Base-by-base conservation (phyloP, 2,888 invertebrate species). In the Diarsia mendica region DNA sequence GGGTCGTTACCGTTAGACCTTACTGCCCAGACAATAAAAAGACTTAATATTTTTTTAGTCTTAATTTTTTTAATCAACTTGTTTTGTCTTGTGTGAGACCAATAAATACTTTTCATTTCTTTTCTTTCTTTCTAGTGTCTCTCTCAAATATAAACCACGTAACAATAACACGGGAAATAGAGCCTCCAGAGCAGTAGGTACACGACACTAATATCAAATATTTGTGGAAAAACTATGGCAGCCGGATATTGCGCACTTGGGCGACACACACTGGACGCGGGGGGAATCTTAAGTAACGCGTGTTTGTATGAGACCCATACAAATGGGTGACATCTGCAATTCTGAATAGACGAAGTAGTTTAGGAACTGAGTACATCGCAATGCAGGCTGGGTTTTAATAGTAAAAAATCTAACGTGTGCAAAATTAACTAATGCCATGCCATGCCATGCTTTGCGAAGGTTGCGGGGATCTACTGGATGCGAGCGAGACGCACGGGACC, bases 181-280 rank as follows among this genome's bases (percentile, higher is more conserved):
- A 13, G 15, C 5, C 55, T 39, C 28, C 13, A n/a, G 6, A n/a
- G 18, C 13, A 15, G 33, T 44, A 28, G 10, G 2, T 48, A 71
- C 66, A 49, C 51, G 64, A 77, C 15, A 60, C 39, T 51, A 65
- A 65, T 77, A 61, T 66, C 23, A 78, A 77, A 79, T 72, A 67
- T 77, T 75, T 23, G 58, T 66, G 51, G 44, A 48, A 67, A 79
- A 79, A 53, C 64, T 68, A 48, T 28, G 11, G 6, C 13, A 13
- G 23, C 13, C 63, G 68, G 39, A 67, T 64, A 67, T 72, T 33
- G 18, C 63, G 51, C 64, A 18, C 49, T 46, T 44, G 51, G n/a
- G 6, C 44, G 33, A n/a, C 18, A 49, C 28, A 20, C 72, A 61
- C 23, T 15, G 46, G 9, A 48, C 64, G 73, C 28, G 49, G 1